Conservation (phyloP, 2,797 vertebrate species). For the Dipus sagitta region DNA sequence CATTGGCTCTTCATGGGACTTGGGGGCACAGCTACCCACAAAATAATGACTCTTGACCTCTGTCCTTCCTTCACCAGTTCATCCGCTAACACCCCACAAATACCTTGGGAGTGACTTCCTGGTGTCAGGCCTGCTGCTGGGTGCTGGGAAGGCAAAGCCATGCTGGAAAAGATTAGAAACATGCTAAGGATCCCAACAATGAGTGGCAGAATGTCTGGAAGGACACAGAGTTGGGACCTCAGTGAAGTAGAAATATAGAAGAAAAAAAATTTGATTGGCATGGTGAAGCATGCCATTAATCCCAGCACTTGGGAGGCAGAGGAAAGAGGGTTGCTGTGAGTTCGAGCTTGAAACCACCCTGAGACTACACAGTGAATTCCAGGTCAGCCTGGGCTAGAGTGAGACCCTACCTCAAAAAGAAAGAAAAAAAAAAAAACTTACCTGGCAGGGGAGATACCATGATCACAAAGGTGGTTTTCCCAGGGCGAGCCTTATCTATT, state of each 20-base stretch:
- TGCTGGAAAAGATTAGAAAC: background rate
- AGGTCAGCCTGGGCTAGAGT: no score
- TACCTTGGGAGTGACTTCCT: background rate
- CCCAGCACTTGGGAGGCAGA: no score
- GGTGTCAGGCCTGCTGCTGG: background rate
- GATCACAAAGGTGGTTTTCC: no score
- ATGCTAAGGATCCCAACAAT: background rate
- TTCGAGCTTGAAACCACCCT: no score
- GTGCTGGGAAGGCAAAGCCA: background rate
- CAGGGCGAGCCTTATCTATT: no score
- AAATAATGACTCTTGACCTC: background rate
- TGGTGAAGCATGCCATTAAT: no score
- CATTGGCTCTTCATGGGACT: background rate
- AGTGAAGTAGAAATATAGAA: background rate
- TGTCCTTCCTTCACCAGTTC: background rate
- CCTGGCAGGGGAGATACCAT: no score
- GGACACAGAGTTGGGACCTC: background rate
- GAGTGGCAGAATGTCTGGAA: background rate
- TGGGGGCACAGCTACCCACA: background rate
- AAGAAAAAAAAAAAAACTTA: no score
- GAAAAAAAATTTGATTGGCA: no score
- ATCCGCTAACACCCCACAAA: background rate
- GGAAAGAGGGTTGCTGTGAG: no score
- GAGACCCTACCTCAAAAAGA: no score
- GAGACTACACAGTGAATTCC: no score